Evolutionary conservation across 2,888 invertebrate species (phyloP).

Genomic region (Lasioglossum calceatum): DNA sequence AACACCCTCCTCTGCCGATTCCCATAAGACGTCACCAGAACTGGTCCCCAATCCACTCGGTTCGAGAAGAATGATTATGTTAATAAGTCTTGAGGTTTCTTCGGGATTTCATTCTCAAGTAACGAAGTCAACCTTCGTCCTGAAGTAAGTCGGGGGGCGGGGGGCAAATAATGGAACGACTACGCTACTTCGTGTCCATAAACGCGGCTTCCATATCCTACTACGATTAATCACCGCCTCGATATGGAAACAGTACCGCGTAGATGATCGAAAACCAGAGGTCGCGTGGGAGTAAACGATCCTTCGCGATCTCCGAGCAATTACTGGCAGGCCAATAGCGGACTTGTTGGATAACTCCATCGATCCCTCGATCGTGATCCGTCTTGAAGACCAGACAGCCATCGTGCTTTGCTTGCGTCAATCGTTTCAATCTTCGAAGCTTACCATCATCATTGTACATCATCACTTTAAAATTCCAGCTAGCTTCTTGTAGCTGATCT

Average conservation of each 20-base stretch:
- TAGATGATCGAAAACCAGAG: constrained; percentile 7
- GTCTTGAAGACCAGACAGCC: not conserved
- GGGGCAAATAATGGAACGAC: not conserved
- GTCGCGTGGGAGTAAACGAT: constrained; percentile 40
- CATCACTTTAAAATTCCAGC: no score
- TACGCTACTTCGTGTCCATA: not conserved
- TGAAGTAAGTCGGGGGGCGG: not conserved
- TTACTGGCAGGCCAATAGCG: constrained; percentile 12
- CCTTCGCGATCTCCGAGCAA: constrained; percentile 8
- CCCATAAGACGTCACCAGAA: no score
- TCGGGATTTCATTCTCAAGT: not conserved
- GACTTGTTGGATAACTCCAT: constrained; percentile 11
- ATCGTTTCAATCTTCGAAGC: not conserved
- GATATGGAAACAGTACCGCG: constrained; percentile 18
- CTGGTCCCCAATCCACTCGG: no score
- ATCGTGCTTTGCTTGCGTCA: not conserved
- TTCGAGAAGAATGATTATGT: not conserved
- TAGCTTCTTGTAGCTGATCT: no score
- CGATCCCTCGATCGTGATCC: constrained; percentile 21
- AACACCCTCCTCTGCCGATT: not conserved
- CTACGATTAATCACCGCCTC: constrained; percentile 24
- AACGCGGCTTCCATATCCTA: not conserved
- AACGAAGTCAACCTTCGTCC: not conserved
- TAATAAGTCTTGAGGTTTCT: not conserved
- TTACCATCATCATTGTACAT: not conserved